Conservation (phyloP, 2,113 vertebrate species). For the Cyphomyrus plagiostoma region DNA sequence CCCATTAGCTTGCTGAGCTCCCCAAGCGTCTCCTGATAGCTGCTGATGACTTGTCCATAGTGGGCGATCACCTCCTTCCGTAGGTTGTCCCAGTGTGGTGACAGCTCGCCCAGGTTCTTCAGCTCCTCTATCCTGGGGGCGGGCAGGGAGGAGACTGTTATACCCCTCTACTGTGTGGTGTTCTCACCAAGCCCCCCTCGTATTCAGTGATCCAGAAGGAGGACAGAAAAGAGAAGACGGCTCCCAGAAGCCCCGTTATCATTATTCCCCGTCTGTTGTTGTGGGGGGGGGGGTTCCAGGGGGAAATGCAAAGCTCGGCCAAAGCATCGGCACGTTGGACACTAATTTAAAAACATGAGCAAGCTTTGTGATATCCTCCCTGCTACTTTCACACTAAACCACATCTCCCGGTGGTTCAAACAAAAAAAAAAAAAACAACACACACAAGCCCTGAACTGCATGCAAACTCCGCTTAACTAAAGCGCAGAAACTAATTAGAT, state of each 20-base stretch:
- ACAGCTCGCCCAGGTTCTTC: conserved; percentile 88
- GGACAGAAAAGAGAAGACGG: neutral
- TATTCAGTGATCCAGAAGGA: neutral
- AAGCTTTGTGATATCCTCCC: neutral
- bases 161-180: neutral
- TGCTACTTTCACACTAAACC: neutral
- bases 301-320: neutral
- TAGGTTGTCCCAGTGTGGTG: conserved; percentile 95
- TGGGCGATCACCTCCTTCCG: conserved; percentile 84
- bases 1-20: conserved; percentile 86
- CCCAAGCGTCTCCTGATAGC: conserved; percentile 83
- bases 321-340: neutral
- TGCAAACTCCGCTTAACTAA: neutral
- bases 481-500: neutral
- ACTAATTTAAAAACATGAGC: neutral
- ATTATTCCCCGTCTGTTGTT: neutral
- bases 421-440: neutral
- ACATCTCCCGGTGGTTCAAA: neutral
- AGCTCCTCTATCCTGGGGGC: conserved; percentile 80
- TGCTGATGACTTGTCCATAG: conserved; percentile 79
- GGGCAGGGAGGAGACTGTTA: neutral
- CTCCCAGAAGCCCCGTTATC: neutral
- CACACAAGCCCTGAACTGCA: neutral
- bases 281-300: neutral
- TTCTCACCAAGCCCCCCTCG: neutral